Percentiles rank a stretch among this genome's conserved stretches.
Evolutionary conservation across 1,140 invertebrate species (phyloP).

Genomic region (Drosophila mojavensis): DNA sequence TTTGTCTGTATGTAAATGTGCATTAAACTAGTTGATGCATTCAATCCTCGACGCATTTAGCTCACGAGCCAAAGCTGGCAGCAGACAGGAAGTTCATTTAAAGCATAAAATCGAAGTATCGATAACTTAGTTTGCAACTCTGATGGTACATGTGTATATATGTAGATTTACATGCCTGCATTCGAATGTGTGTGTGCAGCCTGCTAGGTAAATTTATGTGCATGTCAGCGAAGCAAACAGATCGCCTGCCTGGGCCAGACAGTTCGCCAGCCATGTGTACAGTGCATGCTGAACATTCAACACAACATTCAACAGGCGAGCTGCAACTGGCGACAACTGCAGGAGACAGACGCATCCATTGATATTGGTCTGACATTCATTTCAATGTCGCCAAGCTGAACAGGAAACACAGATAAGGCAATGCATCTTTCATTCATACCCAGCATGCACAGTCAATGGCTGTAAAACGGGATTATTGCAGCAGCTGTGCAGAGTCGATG

Average conservation of each 20-base stretch:
- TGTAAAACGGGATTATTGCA: not conserved
- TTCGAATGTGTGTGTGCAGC: not conserved
- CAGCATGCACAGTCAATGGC: not conserved
- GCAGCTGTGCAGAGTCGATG: not conserved
- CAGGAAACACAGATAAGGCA: slow-evolving; percentile 75
- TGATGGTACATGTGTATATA: not conserved
- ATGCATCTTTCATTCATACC: slow-evolving; percentile 19
- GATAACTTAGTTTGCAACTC: not conserved
- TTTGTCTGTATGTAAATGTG: not conserved
- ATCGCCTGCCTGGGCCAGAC: slow-evolving; percentile 7
- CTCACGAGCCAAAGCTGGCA: no score
- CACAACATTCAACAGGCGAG: slow-evolving; percentile 17
- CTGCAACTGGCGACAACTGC: slow-evolving; percentile 10
- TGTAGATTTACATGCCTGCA: not conserved
- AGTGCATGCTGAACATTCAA: slow-evolving; percentile 51
- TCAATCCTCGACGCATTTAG: no score
- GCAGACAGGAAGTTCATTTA: no score
- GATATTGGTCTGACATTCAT: slow-evolving; percentile 61
- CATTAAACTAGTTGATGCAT: no score
- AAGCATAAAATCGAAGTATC: not conserved
- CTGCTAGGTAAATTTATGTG: slow-evolving; percentile 59
- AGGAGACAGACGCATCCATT: slow-evolving; percentile 28
- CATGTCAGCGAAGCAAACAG: slow-evolving; percentile 36
- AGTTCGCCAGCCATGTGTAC: slow-evolving; percentile 46
- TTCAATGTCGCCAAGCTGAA: slow-evolving; percentile 58